Base-by-base conservation (phyloP, 2,888 invertebrate species). In the Eupithecia subfuscata region DNA sequence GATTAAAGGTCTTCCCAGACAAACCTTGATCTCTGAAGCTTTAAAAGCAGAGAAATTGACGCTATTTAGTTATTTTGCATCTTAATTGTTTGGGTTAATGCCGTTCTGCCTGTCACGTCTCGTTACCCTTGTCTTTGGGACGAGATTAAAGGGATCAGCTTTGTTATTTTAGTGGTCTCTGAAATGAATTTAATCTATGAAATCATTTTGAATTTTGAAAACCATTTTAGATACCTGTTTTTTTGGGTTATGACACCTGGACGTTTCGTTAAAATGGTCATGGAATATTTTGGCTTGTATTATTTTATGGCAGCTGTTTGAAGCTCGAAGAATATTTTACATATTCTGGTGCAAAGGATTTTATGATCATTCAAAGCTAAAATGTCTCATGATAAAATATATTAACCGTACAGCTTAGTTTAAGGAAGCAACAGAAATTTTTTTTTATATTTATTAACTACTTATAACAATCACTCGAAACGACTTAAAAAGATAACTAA, bases 1-100 rank as follows among this genome's bases (percentile, higher is more conserved):
- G 84, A 87, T 87, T 86, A 86, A 83, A 85, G 79, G 79, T 82
- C 80, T 81, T 76, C 80, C 78, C 70, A 80, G 79, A 80, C 81
- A 79, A 79, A 79, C 80, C 80, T 77, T 81, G 81, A 79, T 80
- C 79, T 82, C 77, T 79, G 79, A 79, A 81, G 81, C 76, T 79
- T 80, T 80, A 75, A 80, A 77, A 80, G 79, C 78, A 80, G 81
- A 81, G 80, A 81, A 81, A 82, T 80, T 79, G 80, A 79, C 79
- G 78, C 80, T 79, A 79, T 82, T 80, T 82, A 79, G 79, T 80
- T 82, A 79, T 82, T 82, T 82, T 79, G 81, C 81, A 80, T 82
- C 78, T 82, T 82, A 82, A 82, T 82, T 82, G 80, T 82, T 79
- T 80, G 77, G 79, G 78, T 79, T 79, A 79, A 82, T 82, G 78